Percentiles rank a stretch among this genome's conserved stretches.
These are phyloP conservation scores for Atractosteus spatula DNA, from an alignment of 2,113 vertebrate species.

Conservation along the genomic window DNA sequence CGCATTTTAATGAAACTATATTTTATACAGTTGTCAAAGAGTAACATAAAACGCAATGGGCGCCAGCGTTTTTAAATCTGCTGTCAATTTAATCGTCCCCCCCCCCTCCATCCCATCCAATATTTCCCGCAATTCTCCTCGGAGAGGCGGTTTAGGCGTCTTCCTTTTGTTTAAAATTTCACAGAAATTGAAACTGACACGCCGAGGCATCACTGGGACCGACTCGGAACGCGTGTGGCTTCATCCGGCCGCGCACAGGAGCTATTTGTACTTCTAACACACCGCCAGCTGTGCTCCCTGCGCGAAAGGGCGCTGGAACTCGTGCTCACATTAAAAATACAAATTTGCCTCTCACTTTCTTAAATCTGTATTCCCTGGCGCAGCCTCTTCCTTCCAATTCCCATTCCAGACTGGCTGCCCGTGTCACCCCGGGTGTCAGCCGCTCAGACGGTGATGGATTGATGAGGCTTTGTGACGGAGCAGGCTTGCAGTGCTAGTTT, in stretches of 20 bases:
- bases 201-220: constrained; percentile 60
- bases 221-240: constrained; percentile 63
- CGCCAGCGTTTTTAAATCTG: constrained; percentile 44
- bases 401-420: constrained; percentile 57
- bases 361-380: constrained; percentile 71
- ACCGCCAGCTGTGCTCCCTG: constrained; percentile 61
- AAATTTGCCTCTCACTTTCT: constrained; percentile 69
- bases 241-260: constrained; percentile 73
- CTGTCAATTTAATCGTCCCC: constrained; percentile 51
- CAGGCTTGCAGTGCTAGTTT: constrained; percentile 45
- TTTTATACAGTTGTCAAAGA: constrained; percentile 42
- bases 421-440: constrained; percentile 67
- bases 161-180: constrained; percentile 67
- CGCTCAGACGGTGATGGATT: constrained; percentile 70
- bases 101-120: constrained; percentile 66
- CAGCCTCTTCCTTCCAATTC: constrained; percentile 54
- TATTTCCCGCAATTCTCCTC: constrained; percentile 61
- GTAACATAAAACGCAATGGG: constrained; percentile 62
- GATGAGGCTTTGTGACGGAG: constrained; percentile 63
- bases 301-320: constrained; percentile 66
- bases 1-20: not conserved
- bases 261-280: constrained; percentile 77
- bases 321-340: constrained; percentile 70
- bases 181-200: constrained; percentile 80
- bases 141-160: constrained; percentile 69